These are phyloP conservation scores for Tinamus guttatus DNA, from an alignment of 2,113 vertebrate species.

Conservation along the genomic window DNA sequence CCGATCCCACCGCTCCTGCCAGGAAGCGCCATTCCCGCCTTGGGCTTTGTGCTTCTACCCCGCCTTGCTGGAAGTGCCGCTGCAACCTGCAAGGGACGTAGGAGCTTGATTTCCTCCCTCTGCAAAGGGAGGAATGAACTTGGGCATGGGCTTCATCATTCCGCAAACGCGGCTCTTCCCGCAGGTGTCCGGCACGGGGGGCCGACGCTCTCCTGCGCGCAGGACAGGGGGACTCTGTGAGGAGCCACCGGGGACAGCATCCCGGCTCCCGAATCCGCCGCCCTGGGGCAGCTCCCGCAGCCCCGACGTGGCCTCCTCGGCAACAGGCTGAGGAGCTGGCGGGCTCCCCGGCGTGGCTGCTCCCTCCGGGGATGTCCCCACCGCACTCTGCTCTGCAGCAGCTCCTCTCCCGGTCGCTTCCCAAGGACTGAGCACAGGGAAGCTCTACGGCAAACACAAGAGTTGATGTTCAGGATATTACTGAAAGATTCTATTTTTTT, in stretches of 20 bases:
- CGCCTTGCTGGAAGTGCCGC: fast-evolving
- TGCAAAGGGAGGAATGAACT: background rate
- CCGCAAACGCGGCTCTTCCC: too few relatives aligned
- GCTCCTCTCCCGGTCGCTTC: background rate
- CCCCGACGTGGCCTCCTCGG: fast-evolving
- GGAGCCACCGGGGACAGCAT: too few relatives aligned
- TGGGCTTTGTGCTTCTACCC: background rate
- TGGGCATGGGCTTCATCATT: background rate
- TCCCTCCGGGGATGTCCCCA: background rate
- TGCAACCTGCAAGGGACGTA: background rate
- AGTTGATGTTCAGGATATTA: background rate
- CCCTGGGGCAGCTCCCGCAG: background rate
- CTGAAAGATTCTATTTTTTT: background rate
- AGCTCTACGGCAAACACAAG: background rate
- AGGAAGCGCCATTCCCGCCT: background rate
- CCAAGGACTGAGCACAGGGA: background rate
- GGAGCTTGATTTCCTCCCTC: background rate
- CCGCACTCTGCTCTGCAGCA: background rate
- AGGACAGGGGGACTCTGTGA: too few relatives aligned
- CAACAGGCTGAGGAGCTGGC: background rate
- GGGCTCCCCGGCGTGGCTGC: background rate
- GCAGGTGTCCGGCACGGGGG: too few relatives aligned
- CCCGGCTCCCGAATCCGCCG: fast-evolving
- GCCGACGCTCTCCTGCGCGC: too few relatives aligned
- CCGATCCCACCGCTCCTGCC: background rate